Conservation (phyloP, 2,888 invertebrate species). For the Caenorhabditis wallacei region DNA sequence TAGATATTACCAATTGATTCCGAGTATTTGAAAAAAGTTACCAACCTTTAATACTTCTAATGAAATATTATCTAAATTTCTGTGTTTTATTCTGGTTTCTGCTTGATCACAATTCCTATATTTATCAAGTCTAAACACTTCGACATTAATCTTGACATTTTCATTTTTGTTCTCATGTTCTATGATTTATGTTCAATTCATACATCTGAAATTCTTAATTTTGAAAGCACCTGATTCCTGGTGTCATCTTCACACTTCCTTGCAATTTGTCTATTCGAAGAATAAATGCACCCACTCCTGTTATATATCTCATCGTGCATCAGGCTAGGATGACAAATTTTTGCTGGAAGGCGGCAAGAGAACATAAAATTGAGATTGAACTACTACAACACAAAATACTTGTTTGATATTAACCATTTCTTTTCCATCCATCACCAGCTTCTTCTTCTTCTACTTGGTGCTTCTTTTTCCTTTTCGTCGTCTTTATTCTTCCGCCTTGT, state of each 20-base stretch:
- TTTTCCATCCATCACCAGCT: conserved; percentile 46
- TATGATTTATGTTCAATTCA: background rate
- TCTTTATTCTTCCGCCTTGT: background rate
- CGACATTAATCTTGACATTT: no score
- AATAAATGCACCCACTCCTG: background rate
- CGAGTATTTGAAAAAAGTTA: no score
- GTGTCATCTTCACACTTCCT: conserved; percentile 19
- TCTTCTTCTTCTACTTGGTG: conserved; percentile 35
- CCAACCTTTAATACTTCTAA: no score
- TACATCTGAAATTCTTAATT: conserved; percentile 7
- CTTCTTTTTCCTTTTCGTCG: background rate
- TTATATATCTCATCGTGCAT: conserved; percentile 38
- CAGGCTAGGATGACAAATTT: conserved; percentile 50
- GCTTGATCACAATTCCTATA: no score
- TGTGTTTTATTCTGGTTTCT: no score
- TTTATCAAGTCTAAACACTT: no score
- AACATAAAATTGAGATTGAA: conserved; percentile 56
- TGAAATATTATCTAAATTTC: no score
- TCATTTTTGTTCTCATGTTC: no score
- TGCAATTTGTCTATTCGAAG: conserved; percentile 36
- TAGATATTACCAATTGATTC: no score
- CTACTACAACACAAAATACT: conserved; percentile 49
- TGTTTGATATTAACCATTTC: conserved; percentile 63
- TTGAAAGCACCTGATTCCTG: conserved; percentile 29
- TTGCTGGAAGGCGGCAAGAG: background rate